Evolutionary conservation across 2,797 vertebrate genomes (phyloP).

Genomic region (Lacerta viridis): DNA sequence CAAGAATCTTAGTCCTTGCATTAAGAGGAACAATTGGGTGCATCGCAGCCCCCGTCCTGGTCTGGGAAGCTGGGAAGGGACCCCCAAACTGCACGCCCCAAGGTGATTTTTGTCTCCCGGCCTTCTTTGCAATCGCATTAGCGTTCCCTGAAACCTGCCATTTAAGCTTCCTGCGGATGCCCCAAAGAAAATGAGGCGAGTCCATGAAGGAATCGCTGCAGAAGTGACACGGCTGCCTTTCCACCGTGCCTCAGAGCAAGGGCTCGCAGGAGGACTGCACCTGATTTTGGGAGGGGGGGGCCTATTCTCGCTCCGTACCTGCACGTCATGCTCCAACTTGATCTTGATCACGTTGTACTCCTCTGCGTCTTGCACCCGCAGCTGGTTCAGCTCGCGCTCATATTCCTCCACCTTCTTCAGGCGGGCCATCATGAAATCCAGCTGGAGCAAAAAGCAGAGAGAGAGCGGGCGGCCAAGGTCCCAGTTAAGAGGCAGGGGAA

Average conservation of each 20-base stretch:
- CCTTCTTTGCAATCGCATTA: not conserved
- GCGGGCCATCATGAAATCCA: conserved; percentile 77
- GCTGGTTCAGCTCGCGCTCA: conserved; percentile 76
- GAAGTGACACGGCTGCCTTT: not conserved
- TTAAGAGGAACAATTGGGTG: not conserved
- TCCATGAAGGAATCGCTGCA: not conserved
- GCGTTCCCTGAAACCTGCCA: not conserved
- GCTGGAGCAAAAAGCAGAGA: conserved; percentile 70
- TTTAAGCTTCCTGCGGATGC: too few relatives aligned
- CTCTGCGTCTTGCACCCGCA: conserved; percentile 75
- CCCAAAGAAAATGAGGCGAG: not conserved
- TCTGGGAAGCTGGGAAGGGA: not conserved
- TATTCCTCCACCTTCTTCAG: conserved; percentile 81
- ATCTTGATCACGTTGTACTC: conserved; percentile 74
- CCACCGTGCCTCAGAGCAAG: too few relatives aligned
- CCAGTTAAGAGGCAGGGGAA: not conserved
- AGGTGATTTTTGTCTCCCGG: not conserved
- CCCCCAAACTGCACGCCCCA: not conserved
- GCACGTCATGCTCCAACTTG: conserved; percentile 77
- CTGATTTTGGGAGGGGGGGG: too few relatives aligned
- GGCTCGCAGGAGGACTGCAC: not conserved
- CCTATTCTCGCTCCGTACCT: conserved; percentile 75
- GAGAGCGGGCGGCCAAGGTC: not conserved
- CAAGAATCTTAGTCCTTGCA: too few relatives aligned
- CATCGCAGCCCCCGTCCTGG: not conserved